Conservation (phyloP, 2,113 vertebrate genomes). For the Sylvia atricapilla region DNA sequence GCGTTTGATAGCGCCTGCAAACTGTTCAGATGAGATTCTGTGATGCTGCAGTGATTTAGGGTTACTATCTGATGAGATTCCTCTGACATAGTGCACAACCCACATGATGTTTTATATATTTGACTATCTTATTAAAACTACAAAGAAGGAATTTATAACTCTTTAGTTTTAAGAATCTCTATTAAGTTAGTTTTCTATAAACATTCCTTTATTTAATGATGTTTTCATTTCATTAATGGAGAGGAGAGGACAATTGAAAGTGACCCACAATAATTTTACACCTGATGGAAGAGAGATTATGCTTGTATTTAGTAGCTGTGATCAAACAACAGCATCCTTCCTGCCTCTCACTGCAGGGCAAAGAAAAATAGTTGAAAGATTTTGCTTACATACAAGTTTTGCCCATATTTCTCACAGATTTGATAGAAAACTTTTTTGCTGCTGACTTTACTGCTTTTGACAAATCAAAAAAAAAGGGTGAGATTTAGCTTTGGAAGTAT, state of each 20-base stretch:
- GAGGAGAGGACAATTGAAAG: background rate
- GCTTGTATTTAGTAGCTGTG: background rate
- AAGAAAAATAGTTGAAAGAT: background rate
- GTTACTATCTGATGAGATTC: background rate
- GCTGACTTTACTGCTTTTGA: background rate
- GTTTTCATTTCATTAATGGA: background rate
- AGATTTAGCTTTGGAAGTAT: background rate
- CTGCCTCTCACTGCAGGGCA: background rate
- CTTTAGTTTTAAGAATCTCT: background rate
- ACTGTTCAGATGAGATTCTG: background rate
- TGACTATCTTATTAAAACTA: background rate
- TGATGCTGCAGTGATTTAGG: background rate
- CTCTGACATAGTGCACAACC: background rate
- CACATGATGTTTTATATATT: background rate
- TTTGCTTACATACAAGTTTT: background rate
- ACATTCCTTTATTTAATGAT: background rate
- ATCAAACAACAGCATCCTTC: background rate
- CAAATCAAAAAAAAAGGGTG: background rate
- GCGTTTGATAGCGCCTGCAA: background rate
- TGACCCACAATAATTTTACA: background rate
- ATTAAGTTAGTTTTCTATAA: background rate
- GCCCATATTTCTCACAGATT: background rate
- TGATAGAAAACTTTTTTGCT: background rate
- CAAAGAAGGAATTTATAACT: background rate
- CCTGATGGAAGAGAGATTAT: rapidly evolving